Percentiles rank a stretch among this genome's conserved stretches.
Evolutionary conservation across 2,113 vertebrate genomes (phyloP).

Genomic region (Hyaena hyaena): DNA sequence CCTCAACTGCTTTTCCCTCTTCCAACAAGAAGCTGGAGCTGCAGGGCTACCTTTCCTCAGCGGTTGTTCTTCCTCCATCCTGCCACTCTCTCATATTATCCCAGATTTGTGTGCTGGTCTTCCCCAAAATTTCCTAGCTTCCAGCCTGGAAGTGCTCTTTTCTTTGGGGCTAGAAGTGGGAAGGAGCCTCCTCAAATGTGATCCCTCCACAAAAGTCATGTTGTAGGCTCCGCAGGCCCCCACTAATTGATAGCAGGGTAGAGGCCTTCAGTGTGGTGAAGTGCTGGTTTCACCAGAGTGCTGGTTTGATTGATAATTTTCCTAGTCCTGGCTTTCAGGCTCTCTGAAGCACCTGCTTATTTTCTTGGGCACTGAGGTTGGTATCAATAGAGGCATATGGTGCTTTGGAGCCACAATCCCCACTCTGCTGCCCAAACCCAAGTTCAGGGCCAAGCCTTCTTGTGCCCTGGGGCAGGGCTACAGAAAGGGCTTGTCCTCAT

Average conservation of each 20-base stretch:
- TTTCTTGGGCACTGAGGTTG: background rate
- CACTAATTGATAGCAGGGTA: background rate
- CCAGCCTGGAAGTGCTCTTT: background rate
- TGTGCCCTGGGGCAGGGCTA: background rate
- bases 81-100: background rate
- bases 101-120: background rate
- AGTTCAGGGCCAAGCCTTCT: background rate
- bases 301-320: background rate
- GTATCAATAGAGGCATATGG: background rate
- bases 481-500: background rate
- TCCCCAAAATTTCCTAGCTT: background rate
- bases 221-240: background rate
- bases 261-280: background rate
- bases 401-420: background rate
- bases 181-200: background rate
- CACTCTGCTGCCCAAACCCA: background rate
- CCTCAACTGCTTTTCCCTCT: background rate
- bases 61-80: background rate
- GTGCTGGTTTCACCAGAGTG: background rate
- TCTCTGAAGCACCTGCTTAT: background rate
- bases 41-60: background rate
- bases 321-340: background rate
- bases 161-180: background rate
- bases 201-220: no score
- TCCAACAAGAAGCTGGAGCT: background rate